Conservation (phyloP, 2,888 invertebrate species). For the Gisinianus flammeolus region DNA sequence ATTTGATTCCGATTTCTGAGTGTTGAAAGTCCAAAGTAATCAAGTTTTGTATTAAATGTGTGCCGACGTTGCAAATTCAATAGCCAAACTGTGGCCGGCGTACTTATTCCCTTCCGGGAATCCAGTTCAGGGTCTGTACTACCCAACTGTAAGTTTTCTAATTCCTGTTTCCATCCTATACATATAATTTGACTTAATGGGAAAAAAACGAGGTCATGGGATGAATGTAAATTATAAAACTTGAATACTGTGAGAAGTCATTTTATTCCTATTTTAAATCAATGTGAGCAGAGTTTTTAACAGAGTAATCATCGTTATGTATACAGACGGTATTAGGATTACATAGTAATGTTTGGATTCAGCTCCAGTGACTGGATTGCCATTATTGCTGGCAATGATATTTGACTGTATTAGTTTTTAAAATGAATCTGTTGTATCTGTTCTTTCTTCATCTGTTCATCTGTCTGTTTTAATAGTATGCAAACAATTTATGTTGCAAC, state of each 20-base stretch:
- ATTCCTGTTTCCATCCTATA: too few species aligned
- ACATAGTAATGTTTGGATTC: too few species aligned
- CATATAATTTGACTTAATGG: too few species aligned
- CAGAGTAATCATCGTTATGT: too few species aligned
- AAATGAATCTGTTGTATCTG: conserved; percentile 1
- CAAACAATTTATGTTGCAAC: conserved; percentile 1
- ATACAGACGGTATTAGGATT: too few species aligned
- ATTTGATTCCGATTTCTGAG: neutral
- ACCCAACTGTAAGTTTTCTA: conserved; percentile 73
- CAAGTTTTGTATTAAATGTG: conserved; percentile 48
- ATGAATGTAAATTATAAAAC: too few species aligned
- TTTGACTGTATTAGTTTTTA: neutral
- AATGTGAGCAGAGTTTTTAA: too few species aligned
- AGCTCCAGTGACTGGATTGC: conserved; percentile 5
- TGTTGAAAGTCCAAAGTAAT: conserved; percentile 13
- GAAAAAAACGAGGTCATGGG: too few species aligned
- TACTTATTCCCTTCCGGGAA: conserved; percentile 90
- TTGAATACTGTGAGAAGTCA: too few species aligned
- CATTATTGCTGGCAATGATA: neutral
- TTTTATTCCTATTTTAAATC: too few species aligned
- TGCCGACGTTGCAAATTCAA: conserved; percentile 62
- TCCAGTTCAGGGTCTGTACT: conserved; percentile 79
- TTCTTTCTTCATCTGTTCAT: conserved; percentile 4
- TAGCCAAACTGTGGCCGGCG: conserved; percentile 97
- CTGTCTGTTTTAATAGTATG: neutral